phyloP scores from a whole-genome alignment of 2,888 invertebrate species.

The Orthosia gothica region DNA sequence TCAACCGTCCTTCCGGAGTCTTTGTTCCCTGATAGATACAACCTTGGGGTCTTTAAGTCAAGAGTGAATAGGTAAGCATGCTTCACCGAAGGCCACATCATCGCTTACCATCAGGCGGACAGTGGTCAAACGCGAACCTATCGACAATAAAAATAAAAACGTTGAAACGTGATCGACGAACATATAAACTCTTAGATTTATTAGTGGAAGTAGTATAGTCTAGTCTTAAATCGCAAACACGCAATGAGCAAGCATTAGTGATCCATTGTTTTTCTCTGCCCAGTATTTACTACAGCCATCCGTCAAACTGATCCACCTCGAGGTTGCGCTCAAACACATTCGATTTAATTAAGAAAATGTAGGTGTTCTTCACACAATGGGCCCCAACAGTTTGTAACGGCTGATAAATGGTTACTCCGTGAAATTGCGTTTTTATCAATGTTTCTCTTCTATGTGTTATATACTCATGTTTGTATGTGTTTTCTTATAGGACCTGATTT shows the following conservation, averaged over 20 bases:
- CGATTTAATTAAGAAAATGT: constrained; percentile 63
- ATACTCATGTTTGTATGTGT: background rate
- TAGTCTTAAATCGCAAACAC: constrained; percentile 12
- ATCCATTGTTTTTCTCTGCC: background rate
- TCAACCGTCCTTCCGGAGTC: no score
- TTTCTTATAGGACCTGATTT: background rate
- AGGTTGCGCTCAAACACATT: constrained; percentile 26
- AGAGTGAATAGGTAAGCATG: no score
- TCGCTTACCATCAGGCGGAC: no score
- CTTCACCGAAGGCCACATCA: no score
- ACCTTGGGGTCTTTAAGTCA: no score
- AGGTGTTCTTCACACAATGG: constrained; percentile 41
- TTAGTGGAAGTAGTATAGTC: no score
- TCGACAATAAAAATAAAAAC: no score
- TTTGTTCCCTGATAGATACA: no score
- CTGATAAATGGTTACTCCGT: constrained; percentile 48
- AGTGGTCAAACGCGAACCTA: no score
- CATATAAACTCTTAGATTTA: no score
- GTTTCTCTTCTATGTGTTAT: background rate
- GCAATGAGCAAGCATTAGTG: background rate
- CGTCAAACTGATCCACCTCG: constrained; percentile 30
- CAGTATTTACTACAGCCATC: constrained; percentile 6
- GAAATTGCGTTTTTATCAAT: constrained; percentile 52
- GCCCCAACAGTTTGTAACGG: constrained; percentile 16
- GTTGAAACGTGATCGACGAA: no score